A percentile compares a stretch with the other conserved stretches of the same genome.
Evolutionary conservation across 2,113 vertebrate species (phyloP).

Genomic region (Cyanoderma ruficeps): DNA sequence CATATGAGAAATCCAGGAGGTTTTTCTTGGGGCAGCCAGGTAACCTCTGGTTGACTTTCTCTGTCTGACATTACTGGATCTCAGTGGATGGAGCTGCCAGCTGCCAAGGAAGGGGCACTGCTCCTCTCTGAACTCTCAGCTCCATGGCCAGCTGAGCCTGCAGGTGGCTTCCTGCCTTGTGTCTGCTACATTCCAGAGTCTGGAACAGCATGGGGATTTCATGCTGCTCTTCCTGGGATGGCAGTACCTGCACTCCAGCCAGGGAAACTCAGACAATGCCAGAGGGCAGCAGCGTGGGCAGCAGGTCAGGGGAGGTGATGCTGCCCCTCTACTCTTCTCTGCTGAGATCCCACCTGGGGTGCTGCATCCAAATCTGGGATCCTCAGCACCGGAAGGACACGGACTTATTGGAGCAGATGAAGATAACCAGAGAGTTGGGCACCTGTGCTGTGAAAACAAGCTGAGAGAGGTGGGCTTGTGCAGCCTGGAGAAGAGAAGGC

Average conservation of each 20-base stretch:
- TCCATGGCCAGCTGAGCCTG: fast-evolving
- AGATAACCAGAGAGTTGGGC: neutral
- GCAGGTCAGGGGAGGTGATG: neutral
- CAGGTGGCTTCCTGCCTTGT: neutral
- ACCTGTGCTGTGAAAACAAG: neutral
- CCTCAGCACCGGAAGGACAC: neutral
- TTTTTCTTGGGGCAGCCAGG: neutral
- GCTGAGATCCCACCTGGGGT: neutral
- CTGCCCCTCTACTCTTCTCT: neutral
- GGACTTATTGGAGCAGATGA: neutral
- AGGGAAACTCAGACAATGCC: neutral
- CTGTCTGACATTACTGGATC: neutral
- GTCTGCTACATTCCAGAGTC: neutral
- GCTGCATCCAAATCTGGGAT: neutral
- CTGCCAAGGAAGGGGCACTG: neutral
- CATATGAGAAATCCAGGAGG: neutral
- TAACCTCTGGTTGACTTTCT: neutral
- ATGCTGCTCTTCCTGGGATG: neutral
- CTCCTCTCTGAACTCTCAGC: neutral
- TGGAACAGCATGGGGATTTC: neutral
- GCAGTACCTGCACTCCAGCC: fast-evolving
- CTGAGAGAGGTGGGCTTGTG: neutral
- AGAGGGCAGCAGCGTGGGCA: neutral
- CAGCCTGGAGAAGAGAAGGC: neutral
- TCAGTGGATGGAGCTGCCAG: neutral